Evolutionary conservation across 2,113 vertebrate species (phyloP).

Genomic region (Antechinus stuartii): DNA sequence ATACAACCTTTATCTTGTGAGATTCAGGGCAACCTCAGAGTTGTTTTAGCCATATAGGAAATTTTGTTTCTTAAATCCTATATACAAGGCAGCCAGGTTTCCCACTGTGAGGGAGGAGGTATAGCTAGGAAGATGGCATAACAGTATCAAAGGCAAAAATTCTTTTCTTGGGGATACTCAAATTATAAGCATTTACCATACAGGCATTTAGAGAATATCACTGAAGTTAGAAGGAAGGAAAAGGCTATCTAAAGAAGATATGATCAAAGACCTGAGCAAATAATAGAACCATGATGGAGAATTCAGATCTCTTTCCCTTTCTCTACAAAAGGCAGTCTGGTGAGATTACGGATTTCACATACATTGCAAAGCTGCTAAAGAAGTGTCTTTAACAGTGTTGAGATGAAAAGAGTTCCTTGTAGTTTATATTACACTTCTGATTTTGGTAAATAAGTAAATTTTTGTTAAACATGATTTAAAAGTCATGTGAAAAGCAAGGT

Average conservation of each 20-base stretch:
- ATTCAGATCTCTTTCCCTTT: not conserved
- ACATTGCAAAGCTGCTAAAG: not conserved
- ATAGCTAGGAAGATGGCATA: not conserved
- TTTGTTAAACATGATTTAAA: not conserved
- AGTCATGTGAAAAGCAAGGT: not conserved
- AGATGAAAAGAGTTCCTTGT: not conserved
- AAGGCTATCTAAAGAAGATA: not conserved
- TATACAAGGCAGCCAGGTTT: not conserved
- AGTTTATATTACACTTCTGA: not conserved
- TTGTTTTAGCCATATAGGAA: not conserved
- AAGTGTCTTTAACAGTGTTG: not conserved
- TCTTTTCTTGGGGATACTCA: not conserved
- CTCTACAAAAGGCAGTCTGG: not conserved
- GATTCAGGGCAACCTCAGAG: not conserved
- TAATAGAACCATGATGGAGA: not conserved
- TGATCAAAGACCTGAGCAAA: not conserved
- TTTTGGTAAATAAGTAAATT: not conserved
- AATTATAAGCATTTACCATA: not conserved
- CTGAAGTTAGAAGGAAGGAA: not conserved
- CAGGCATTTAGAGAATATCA: not conserved
- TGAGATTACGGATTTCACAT: not conserved
- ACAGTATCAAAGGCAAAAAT: not conserved
- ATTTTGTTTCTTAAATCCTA: not conserved
- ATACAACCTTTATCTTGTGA: not conserved
- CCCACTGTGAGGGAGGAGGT: not conserved